Evolutionary conservation across 2,888 invertebrate genomes (phyloP), one percentile per base, ranked within the genome.

Genomic region (Catocala fraxini): DNA sequence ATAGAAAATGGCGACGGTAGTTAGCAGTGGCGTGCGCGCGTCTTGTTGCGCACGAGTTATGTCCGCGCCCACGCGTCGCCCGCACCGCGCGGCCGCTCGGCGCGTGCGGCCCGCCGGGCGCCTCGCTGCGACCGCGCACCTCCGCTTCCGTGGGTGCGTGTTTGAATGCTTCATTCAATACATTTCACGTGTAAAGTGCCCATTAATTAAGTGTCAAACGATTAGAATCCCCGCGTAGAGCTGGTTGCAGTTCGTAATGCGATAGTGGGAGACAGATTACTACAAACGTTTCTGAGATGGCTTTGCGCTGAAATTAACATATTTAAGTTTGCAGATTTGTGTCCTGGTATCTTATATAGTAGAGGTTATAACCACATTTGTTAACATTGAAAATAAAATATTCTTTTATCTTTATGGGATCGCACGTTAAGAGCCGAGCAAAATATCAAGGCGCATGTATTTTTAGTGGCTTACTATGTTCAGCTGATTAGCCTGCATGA

Each of bases 1-100:
- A 80, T 92, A 84, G 70, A 65, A 33, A 65, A 64, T 62, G 77
- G 80, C 77, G 86, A 80, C 84, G 87, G 92, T 93, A 93, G 92
- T 93, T 92, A 92, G 91, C 79, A 71, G 82, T 87, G 83, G 84
- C 87, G 87, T 86, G 89, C 86, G 81, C 85, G 86, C 85, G 90
- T 90, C 92, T 93, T 86, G 93, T 93, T 92, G 89, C 80, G 82
- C 80, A 81, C 87, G 87, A 93, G 91, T 93, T 93, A 93, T 91
- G 91, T 80, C 69, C 70, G 80, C 85, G 85, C 92, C 91, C 84
- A 88, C 89, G 83, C 84, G 79, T 51, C 63, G 75, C 75, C 75
- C 51, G 41, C 41, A 7, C 63, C 73, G 79, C 45, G 25, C 25
- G 25, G 25, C 25, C 25, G 25, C 45, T 6, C 47, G 65, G 76